Evolutionary conservation across 2,113 vertebrate species (phyloP).

Genomic region (Uria lomvia): DNA sequence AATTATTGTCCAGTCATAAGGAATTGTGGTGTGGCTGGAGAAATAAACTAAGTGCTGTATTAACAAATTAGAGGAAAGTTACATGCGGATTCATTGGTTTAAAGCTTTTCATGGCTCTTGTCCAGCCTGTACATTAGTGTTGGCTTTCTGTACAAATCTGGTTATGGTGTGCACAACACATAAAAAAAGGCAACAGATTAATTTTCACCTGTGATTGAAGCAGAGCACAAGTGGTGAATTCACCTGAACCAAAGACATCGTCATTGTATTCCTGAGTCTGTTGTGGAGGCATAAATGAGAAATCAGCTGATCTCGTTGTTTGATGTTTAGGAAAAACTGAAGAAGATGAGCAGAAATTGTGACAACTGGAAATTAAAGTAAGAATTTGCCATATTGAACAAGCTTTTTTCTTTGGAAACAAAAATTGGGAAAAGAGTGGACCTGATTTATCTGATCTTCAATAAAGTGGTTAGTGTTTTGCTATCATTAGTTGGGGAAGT

Average conservation of each 20-base stretch:
- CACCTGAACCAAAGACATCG: neutral
- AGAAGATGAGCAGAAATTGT: neutral
- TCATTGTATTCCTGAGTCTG: neutral
- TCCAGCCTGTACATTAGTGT: neutral
- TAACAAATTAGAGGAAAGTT: neutral
- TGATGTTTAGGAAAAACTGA: neutral
- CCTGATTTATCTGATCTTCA: neutral
- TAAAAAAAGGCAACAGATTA: neutral
- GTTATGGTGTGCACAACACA: neutral
- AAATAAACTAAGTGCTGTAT: neutral
- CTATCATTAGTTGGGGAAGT: neutral
- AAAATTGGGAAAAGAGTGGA: neutral
- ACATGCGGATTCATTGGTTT: neutral
- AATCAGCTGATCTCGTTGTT: neutral
- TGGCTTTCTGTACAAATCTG: neutral
- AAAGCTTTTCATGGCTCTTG: neutral
- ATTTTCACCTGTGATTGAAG: neutral
- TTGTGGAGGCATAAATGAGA: neutral
- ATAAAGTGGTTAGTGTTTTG: neutral
- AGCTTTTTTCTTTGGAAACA: neutral
- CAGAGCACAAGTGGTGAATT: neutral
- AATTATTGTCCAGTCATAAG: neutral
- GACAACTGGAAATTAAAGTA: neutral
- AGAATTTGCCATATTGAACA: neutral
- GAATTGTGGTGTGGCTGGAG: neutral